phyloP scores from a whole-genome alignment of 2,113 vertebrate genomes.

The Trogon melanurus region DNA sequence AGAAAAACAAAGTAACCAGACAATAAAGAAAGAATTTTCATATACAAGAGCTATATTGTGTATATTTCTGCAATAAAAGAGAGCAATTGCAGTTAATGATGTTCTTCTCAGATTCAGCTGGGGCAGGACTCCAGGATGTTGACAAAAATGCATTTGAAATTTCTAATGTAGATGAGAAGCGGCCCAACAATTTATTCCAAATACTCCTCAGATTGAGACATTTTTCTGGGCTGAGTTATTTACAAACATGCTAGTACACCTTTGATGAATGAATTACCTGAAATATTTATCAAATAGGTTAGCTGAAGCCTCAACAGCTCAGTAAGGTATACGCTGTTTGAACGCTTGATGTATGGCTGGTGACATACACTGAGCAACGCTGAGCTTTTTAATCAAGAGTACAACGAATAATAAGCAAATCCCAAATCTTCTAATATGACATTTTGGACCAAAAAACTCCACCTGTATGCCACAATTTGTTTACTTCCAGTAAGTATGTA shows the following conservation, averaged over 20 bases:
- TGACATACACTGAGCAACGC: rapidly evolving
- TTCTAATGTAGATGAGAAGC: not conserved
- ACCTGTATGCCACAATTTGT: not conserved
- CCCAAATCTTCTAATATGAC: not conserved
- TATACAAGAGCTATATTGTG: conserved; percentile 1
- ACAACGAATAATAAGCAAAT: not conserved
- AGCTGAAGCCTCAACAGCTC: not conserved
- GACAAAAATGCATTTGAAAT: not conserved
- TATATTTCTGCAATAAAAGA: conserved; percentile 37
- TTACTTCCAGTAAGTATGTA: not conserved
- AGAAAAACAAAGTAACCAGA: conserved; percentile 43
- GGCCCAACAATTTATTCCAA: not conserved
- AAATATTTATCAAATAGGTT: not conserved
- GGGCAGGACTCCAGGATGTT: not conserved
- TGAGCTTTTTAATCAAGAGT: not conserved
- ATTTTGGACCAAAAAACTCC: not conserved
- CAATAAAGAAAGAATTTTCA: conserved; percentile 16
- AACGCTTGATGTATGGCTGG: rapidly evolving
- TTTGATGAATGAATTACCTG: not conserved
- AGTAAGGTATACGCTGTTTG: not conserved
- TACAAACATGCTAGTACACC: not conserved
- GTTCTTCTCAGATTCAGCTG: not conserved
- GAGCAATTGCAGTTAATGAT: not conserved
- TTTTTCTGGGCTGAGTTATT: not conserved
- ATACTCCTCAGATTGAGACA: not conserved